Base-by-base conservation (phyloP, 2,113 vertebrate species). In the Scophthalmus maximus region DNA sequence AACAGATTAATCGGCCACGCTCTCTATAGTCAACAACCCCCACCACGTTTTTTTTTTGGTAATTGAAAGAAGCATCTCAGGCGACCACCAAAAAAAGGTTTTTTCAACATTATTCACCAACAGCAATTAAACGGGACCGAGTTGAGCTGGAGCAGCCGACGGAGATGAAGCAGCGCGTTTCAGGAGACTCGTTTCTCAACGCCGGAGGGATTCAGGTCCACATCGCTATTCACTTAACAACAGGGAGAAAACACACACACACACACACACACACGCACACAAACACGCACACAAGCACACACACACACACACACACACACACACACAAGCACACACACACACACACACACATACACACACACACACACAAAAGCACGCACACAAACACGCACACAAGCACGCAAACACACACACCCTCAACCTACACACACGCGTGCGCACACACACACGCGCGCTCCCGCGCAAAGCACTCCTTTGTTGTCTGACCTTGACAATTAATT, bases 401-500 rank as follows among this genome's bases (percentile, higher is more conserved):
- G 14, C 23, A 26, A 22, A 51, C 25, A 29, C 20, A 64, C 46
- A 64, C 44, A 57, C 51, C 47, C 25, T 72, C 55, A 56, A 32
- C 26, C 30, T 27, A 30, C 52, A 44, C 25, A n/a, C 25, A 38
- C 34, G 8, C 27, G 20, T 8, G 18, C 25, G 29, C 14, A 29
- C 50, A 52, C 26, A 20, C 22, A 66, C 47, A 52, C 46, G 32
- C 47, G 44, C 25, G 73, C 55, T 52, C 50, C 58, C 18, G 55
- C 55, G 56, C 23, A 55, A 18, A 57, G 10, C 57, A 47, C 34
- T 32, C 42, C 78, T 86, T 92, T 90, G 75, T 81, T 86, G 80
- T 82, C 64, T 79, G 82, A 89, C 92, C 84, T 92, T 91, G 88
- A 84, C 90, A 86, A 81, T 94, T 94, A 92, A 92, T 94, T 92